These are phyloP conservation scores for Montipora sp. DNA, from an alignment of 64 coral and sea anemone genomes.

Conservation along the genomic window DNA sequence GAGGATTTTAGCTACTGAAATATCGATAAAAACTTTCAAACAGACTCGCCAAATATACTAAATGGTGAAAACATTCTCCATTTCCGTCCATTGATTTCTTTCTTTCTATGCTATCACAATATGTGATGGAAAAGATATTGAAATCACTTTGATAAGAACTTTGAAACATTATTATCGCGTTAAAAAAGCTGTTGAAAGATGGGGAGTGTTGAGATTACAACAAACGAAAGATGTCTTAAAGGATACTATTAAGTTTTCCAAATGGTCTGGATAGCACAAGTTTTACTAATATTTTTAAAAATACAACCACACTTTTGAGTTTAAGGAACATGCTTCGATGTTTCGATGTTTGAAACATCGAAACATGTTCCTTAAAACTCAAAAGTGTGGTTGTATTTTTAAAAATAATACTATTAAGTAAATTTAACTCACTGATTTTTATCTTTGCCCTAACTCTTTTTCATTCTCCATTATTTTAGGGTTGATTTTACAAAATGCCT, in stretches of 20 bases:
- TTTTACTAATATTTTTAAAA: no score
- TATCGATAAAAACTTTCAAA: not conserved
- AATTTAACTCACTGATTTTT: slow-evolving; percentile 8
- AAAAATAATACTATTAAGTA: no score
- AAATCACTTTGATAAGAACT: slow-evolving; percentile 20
- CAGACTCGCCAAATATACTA: not conserved
- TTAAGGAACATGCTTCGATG: no score
- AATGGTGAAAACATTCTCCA: not conserved
- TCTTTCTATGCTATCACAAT: not conserved
- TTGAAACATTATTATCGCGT: slow-evolving; percentile 27
- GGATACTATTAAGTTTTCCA: not conserved
- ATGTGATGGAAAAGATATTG: slow-evolving; percentile 1
- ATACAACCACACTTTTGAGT: no score
- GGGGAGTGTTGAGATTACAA: not conserved
- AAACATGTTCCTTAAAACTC: no score
- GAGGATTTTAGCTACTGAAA: no score
- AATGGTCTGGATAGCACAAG: no score
- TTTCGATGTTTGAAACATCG: no score
- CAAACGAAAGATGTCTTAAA: not conserved
- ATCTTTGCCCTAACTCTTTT: slow-evolving; percentile 12
- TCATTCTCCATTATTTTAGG: not conserved
- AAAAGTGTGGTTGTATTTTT: no score
- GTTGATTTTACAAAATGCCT: not conserved
- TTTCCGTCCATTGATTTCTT: slow-evolving; percentile 15
- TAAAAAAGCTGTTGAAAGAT: not conserved